Evolutionary conservation across 2,797 vertebrate species (phyloP), one percentile per base, ranked within the genome.

Genomic region (Pelodytes ibericus): DNA sequence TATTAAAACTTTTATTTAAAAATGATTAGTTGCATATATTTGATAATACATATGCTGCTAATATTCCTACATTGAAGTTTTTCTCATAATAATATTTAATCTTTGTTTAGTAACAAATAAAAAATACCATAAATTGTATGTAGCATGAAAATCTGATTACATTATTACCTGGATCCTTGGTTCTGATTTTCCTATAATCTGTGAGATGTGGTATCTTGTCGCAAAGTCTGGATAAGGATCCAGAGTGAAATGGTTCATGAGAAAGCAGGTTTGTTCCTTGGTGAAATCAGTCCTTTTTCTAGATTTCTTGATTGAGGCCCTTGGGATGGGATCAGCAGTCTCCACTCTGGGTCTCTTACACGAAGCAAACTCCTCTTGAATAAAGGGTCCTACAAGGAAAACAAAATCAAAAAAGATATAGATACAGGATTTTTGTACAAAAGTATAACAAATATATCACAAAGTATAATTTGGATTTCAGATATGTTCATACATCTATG

Each of bases 181-280:
- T 20, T 75, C 66, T 10, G 74, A 31, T 5, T 71, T 51, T 2
- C 29, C 39, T 0, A 25, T 62, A 3, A 53, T 2, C 3, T 41
- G 22, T 0, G 57, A 13, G 1, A 70, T 61, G 20, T 13, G 62
- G 3, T 53, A 77, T 27, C 75, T 58, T 24, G 26, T 59, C 3
- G n/a, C 24, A 47, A 59, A 77, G 30, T 66, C 51, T 16, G 75
- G 75, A 59, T 77, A 77, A 3, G 75, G 74, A 18, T 70, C 53
- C 1, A 53, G 6, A 4, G 29, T 10, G 31, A 76, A 76, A 6
- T 69, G 66, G 2, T 65, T 60, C 5, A 57, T 24, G 18, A 77
- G 53, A 33, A 77, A 72, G 59, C n/a, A 3, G 3, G 20, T 70
- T 30, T 70, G 74, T 26, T 76, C 58, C 8, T 63, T 62, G 13